Base-by-base conservation (phyloP, 2,113 vertebrate genomes). In the Lates calcarifer region DNA sequence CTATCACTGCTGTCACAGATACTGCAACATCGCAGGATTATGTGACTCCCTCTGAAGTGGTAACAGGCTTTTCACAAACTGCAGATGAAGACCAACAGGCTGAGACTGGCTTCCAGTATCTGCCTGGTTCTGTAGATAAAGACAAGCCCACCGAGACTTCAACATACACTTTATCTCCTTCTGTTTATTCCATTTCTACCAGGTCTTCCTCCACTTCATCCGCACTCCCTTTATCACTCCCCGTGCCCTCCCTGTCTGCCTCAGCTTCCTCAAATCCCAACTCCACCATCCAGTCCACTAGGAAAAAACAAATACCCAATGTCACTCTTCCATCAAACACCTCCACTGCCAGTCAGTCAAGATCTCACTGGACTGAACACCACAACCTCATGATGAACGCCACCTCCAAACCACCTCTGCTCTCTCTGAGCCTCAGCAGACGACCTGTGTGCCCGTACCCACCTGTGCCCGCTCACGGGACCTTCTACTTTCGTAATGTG, bases 401-500 rank as follows among this genome's bases (percentile, higher is more conserved):
- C 41, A 24, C 69, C 24, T 35, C 22, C 13, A 13, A 17, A 11
- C 57, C 41, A 1, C 31, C 33, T 45, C 45, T 20, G 31, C 35
- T 24, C 22, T 22, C 37, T 12, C 14, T 53, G 51, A 37, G 15
- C 31, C 57, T 49, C 41, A 81, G 63, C 60, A 85, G 79, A 41
- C 78, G 87, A 14, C 79, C 87, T 0, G 57, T 77, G 15, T 95
- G 94, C 74, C 86, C 83, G 0, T 91, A 93, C 61, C 94, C 93
- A 8, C 93, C 91, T 0, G 58, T 93, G 20, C 94, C 93, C 1
- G 51, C 74, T 55, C 91, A 94, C 2, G 94, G 94, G 17, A 94
- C 92, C 2, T 92, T 95, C 76, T 91, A 91, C 77, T 94, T 94
- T 26, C 87, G 76, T 15, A 93, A 88, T 5, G 70, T 92, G 6